Base-by-base conservation (phyloP, 2,888 invertebrate genomes). In the Anticlea derivata region DNA sequence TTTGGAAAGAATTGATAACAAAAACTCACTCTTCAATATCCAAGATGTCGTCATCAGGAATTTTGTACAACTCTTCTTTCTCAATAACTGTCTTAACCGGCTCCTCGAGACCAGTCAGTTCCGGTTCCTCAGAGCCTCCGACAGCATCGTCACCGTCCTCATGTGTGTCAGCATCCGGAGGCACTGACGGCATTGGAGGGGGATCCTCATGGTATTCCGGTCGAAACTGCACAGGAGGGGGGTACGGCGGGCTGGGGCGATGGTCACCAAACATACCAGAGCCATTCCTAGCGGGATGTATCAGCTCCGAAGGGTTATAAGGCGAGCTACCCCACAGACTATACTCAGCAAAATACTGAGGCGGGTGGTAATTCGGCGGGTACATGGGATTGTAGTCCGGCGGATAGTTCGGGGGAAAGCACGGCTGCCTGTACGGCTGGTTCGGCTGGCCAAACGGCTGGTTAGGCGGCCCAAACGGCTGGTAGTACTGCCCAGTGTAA, bases 271-370 rank as follows among this genome's bases (percentile, higher is more conserved):
- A 44, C 2, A 17, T 7, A 1, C 24, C 5, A 4, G 8, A 2
- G 2, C 8, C 7, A 5, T 33, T 2, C 5, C 11, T 0, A 27
- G 26, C n/a, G 3, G 33, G 26, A 17, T 50, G 46, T 7, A 60
- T 47, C 4, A 51, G 27, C 13, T 51, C 44, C 0, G 38, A 12
- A n/a, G 54, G 47, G 12, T 50, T 45, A 26, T 49, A 60, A 1
- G 56, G 47, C 0, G 57, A 55, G 27, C 44, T 52, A 11, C 60
- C 60, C 61, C 61, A 62, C 8, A 62, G 31, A 8, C 52, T 62
- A 24, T 62, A 60, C 23, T 62, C 60, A 6, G 54, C 54, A 6
- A 58, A 62, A 7, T 44, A 31, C n/a, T 43, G 50, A 0, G 54
- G 56, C 7, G 37, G 50, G 5, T 1, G 49, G 26, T 24, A 35